Percentiles rank a stretch among this genome's conserved stretches.
Evolutionary conservation across 2,797 vertebrate species (phyloP).

Genomic region (Agapornis canus): DNA sequence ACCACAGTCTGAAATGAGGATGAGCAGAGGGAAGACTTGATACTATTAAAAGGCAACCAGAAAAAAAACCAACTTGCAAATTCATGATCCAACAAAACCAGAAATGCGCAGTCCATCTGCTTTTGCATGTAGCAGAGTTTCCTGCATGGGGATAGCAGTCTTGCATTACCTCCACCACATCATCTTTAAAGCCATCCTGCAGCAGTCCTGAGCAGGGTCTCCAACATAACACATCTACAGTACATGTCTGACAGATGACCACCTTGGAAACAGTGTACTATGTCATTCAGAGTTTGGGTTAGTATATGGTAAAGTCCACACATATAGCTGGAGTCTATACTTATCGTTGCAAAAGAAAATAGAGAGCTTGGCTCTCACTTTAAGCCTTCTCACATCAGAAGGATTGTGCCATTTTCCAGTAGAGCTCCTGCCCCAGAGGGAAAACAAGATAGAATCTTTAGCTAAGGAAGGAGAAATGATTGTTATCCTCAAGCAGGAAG

Average conservation of each 20-base stretch:
- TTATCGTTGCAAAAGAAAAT: neutral
- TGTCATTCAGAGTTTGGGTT: neutral
- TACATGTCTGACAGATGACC: fast-evolving
- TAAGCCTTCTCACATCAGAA: neutral
- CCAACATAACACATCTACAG: fast-evolving
- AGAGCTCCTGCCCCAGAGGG: neutral
- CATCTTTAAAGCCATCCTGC: neutral
- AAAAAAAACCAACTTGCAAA: neutral
- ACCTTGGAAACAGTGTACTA: neutral
- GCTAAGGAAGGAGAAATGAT: neutral
- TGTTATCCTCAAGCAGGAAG: neutral
- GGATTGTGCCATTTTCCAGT: neutral
- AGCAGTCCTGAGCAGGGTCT: neutral
- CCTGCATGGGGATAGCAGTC: neutral
- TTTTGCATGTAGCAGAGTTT: neutral
- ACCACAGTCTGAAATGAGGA: neutral
- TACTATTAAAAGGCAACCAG: neutral
- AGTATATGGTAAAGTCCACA: neutral
- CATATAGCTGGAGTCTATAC: neutral
- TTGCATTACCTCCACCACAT: fast-evolving
- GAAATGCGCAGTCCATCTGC: neutral
- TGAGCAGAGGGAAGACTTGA: neutral
- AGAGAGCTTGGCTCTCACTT: neutral
- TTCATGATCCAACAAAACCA: neutral
- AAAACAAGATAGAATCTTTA: neutral